Evolutionary conservation across 2,797 vertebrate genomes (phyloP), one percentile per base, ranked within the genome.

Genomic region (Pseudochaenichthys georgianus): DNA sequence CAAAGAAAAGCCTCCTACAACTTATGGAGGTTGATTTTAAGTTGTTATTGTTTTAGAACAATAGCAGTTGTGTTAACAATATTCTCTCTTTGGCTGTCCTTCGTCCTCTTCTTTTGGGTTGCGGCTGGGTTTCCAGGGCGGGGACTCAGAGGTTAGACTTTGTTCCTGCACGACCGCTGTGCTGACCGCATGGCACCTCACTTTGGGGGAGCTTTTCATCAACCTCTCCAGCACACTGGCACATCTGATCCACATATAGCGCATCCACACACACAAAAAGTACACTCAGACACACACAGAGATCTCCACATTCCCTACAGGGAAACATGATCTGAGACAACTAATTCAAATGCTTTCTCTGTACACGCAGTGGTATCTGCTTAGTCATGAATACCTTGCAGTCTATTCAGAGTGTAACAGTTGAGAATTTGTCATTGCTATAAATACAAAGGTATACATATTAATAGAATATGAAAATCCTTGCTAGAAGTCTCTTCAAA

Each of bases 71-170:
- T 94, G 84, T 94, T 95, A 94, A 95, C 84, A 45, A 81, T 89
- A 91, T 93, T 93, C 83, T 95, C 84, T 94, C 85, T 94, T 71
- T 94, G 94, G 89, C 88, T 95, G 90, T 95, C 86, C 90, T 83
- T 88, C 95, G 92, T 95, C 89, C 92, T 96, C 90, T 95, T 94
- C 95, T 94, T 93, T 94, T 92, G 95, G 91, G 93, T 93, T 92
- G 91, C 93, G 88, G 94, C 87, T 92, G 93, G 92, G 93, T 94
- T 90, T 93, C 94, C 95, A 95, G 95, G 93, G 95, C 90, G 97
- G 97, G 95, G 96, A 97, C 60, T 94, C 94, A 92, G 96, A 98
- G 97, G 97, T 98, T 96, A 98, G 97, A 96, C 88, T 93, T 92
- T 94, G 87, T 94, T 94, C 88, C 92, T 96, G 96, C 95, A 96